phyloP scores from a whole-genome alignment of 2,888 invertebrate genomes.

The Terebella lapidaria region DNA sequence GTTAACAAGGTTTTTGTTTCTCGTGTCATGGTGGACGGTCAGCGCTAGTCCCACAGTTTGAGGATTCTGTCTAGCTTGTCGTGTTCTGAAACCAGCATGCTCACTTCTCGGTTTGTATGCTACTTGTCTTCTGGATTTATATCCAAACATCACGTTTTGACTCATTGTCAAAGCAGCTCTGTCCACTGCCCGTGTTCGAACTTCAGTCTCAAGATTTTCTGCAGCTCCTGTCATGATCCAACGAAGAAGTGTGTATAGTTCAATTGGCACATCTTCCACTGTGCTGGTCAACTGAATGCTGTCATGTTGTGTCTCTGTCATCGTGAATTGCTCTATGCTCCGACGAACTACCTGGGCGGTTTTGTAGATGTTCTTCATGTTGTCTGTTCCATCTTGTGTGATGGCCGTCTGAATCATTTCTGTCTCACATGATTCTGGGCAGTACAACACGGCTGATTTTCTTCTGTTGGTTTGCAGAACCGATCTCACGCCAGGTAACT shows the following conservation, averaged over 20 bases:
- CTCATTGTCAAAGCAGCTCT: constrained; percentile 5
- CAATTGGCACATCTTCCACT: constrained; percentile 10
- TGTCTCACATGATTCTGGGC: constrained; percentile 10
- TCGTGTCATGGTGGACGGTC: constrained; percentile 15
- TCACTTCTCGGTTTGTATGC: constrained; percentile 1
- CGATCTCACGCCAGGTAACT: too few species aligned
- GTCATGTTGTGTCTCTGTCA: background rate
- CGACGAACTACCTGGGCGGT: constrained; percentile 9
- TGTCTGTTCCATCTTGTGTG: background rate
- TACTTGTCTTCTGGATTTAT: constrained; percentile 6
- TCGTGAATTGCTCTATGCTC: too few species aligned
- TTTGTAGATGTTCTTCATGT: constrained; percentile 14
- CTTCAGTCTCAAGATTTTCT: background rate
- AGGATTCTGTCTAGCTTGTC: constrained; percentile 14
- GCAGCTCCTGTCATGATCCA: constrained; percentile 11
- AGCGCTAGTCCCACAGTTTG: constrained; percentile 15
- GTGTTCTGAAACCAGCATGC: constrained; percentile 6
- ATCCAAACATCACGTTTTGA: background rate
- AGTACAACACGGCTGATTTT: constrained; percentile 14
- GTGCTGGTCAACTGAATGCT: constrained; percentile 4
- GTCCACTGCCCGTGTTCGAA: background rate
- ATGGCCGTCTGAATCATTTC: background rate
- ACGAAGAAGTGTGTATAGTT: constrained; percentile 11
- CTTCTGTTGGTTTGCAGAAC: too few species aligned
- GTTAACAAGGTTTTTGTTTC: constrained; percentile 10